A percentile compares a stretch with the other conserved stretches of the same genome.
phyloP scores from a whole-genome alignment of 2,113 vertebrate genomes.

The Nannospalax galili region DNA sequence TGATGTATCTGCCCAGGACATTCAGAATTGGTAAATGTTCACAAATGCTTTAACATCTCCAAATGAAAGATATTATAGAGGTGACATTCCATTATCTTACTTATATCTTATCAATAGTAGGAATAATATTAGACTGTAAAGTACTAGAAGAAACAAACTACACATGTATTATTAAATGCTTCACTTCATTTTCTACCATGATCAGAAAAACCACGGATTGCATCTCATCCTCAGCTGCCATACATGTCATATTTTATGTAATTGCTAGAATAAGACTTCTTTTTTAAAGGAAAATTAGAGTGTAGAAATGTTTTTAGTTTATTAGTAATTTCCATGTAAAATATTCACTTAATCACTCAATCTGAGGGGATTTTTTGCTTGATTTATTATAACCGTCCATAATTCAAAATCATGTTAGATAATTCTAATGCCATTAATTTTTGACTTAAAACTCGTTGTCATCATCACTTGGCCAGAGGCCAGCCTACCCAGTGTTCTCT shows the following conservation, averaged over 20 bases:
- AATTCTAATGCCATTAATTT: constrained; percentile 3
- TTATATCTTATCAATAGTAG: constrained; percentile 9
- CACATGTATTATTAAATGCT: constrained; percentile 14
- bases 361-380: neutral
- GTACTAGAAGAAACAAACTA: constrained; percentile 49
- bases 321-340: constrained; percentile 55
- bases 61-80: constrained; percentile 41
- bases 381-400: constrained; percentile 44
- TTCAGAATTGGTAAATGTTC: constrained; percentile 45
- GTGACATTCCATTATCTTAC: neutral
- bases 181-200: constrained; percentile 30
- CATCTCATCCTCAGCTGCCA: constrained; percentile 23
- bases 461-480: neutral
- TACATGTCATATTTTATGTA: constrained; percentile 62
- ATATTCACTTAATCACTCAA: constrained; percentile 40
- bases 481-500: neutral
- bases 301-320: constrained; percentile 11
- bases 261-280: constrained; percentile 64
- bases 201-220: constrained; percentile 23
- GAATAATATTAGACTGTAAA: constrained; percentile 38
- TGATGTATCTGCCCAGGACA: constrained; percentile 10
- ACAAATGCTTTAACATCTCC: constrained; percentile 26
- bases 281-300: constrained; percentile 43
- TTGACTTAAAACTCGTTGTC: constrained; percentile 33
- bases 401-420: constrained; percentile 46